Conservation (phyloP, 2,888 invertebrate genomes). For the Nemotelus pantherinus region DNA sequence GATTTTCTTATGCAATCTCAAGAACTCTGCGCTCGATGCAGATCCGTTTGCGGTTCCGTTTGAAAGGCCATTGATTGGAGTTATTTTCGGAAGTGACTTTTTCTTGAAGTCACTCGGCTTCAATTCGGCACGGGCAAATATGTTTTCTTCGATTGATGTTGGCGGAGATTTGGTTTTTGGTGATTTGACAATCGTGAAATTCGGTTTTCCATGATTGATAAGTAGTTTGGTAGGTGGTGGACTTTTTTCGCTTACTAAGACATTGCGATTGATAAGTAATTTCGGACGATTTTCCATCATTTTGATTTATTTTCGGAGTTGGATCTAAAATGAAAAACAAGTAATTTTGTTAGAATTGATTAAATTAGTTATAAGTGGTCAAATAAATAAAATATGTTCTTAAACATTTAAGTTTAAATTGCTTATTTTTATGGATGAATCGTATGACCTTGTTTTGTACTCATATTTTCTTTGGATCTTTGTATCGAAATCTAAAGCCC, state of each 20-base stretch:
- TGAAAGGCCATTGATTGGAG: not conserved
- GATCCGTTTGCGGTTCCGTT: slow-evolving; percentile 5
- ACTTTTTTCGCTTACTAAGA: slow-evolving; percentile 19
- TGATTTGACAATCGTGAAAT: slow-evolving; percentile 60
- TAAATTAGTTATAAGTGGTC: too few species aligned
- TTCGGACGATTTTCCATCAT: slow-evolving; percentile 34
- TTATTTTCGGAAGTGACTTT: slow-evolving; percentile 12
- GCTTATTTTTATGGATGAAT: too few species aligned
- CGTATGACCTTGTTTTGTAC: too few species aligned
- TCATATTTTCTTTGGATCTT: too few species aligned
- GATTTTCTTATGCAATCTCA: slow-evolving; percentile 31
- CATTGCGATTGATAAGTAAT: slow-evolving; percentile 18
- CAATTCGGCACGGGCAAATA: slow-evolving; percentile 19
- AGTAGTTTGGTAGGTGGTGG: slow-evolving; percentile 62
- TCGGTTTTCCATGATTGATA: slow-evolving; percentile 63
- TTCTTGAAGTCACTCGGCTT: slow-evolving; percentile 20
- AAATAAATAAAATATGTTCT: too few species aligned
- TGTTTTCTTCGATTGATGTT: slow-evolving; percentile 6
- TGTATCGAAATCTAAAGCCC: too few species aligned
- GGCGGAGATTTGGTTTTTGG: slow-evolving; percentile 21
- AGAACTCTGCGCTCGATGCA: slow-evolving; percentile 12
- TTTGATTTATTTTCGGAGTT: not conserved
- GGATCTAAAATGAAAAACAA: not conserved
- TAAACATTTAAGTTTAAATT: too few species aligned
- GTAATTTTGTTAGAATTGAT: not conserved